phyloP scores from a whole-genome alignment of 92 coral and sea anemone genomes.

The Parazoanthus darwini region DNA sequence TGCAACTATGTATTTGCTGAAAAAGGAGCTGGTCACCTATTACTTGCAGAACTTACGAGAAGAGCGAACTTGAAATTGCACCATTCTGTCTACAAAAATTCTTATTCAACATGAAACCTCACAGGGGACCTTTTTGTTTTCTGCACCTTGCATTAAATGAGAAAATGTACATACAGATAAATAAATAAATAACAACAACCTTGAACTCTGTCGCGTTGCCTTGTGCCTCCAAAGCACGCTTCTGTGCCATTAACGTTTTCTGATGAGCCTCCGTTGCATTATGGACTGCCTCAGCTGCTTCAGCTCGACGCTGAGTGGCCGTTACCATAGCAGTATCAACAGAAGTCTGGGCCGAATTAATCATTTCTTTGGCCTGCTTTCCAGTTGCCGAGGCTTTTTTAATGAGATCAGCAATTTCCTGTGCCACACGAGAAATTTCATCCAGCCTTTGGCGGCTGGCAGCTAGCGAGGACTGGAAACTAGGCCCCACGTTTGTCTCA shows the following conservation, averaged over 20 bases:
- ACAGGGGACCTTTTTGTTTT: neutral
- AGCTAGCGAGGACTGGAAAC: slow-evolving; percentile 59
- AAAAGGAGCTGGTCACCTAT: too few relatives aligned
- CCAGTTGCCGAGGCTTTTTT: slow-evolving; percentile 45
- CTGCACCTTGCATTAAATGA: neutral
- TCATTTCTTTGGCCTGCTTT: slow-evolving; percentile 56
- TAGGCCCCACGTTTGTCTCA: slow-evolving; percentile 60
- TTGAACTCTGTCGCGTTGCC: slow-evolving; percentile 65
- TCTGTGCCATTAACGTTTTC: slow-evolving; percentile 51
- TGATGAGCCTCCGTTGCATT: slow-evolving; percentile 61
- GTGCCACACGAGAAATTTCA: slow-evolving; percentile 51
- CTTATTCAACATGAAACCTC: neutral
- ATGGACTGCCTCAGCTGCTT: slow-evolving; percentile 63
- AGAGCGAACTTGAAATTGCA: too few relatives aligned
- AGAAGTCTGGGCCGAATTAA: slow-evolving; percentile 61
- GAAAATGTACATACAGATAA: neutral
- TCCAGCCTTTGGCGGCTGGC: slow-evolving; percentile 53
- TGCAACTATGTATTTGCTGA: too few relatives aligned
- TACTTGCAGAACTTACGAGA: too few relatives aligned
- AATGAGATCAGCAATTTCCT: slow-evolving; percentile 43
- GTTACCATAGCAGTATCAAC: slow-evolving; percentile 51
- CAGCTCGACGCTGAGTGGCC: slow-evolving; percentile 58
- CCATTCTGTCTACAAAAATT: too few relatives aligned
- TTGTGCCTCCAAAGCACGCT: slow-evolving; percentile 58
- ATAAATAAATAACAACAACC: slow-evolving; percentile 42